Evolutionary conservation across 2,113 vertebrate genomes (phyloP), one percentile per base, ranked within the genome.

Genomic region (Tamias sibiricus): DNA sequence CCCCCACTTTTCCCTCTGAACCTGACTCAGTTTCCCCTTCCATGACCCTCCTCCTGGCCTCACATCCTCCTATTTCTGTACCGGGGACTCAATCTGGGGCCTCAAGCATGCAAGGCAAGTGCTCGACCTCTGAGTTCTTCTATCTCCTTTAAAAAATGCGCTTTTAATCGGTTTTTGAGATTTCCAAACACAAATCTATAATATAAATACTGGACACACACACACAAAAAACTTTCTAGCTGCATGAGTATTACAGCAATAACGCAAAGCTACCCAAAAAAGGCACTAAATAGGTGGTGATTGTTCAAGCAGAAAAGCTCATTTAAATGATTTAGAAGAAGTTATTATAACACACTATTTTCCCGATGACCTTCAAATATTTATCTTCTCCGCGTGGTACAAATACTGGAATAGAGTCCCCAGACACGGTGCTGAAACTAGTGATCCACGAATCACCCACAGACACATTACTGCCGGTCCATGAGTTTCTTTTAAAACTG

Each of bases 321-420:
- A 97, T 98, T 96, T 95, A 92, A 97, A 93, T 95, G 75, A 97
- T 96, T 94, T 97, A 91, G 98, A 98, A 91, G 86, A 97, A 82
- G 42, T 85, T 95, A 76, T 86, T 82, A 91, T 83, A 96, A 87
- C 66, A 94, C 74, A 42, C 64, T 93, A 0, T 95, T 71, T 87
- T 85, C 87, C 86, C 44, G 28, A 49, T 69, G 90, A 87, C 90
- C 96, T 97, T 96, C 97, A 86, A 69, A 96, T 92, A 94, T 83
- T 81, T 85, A 86, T 95, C 93, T 87, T 97, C 94, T 96, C 94
- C 66, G 3, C 52, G 76, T 0, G 54, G 90, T 37, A 71, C 47
- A 75, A 0, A 32, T 3, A 20, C 12, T 40, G 22, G 35, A 44
- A 1, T 2, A 80, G 74, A 96, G 96, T 95, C 80, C 95, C 89